Base-by-base conservation (phyloP, 37 sponge, comb jelly and placozoan genomes). In the Halisarca cf. caerulea region DNA sequence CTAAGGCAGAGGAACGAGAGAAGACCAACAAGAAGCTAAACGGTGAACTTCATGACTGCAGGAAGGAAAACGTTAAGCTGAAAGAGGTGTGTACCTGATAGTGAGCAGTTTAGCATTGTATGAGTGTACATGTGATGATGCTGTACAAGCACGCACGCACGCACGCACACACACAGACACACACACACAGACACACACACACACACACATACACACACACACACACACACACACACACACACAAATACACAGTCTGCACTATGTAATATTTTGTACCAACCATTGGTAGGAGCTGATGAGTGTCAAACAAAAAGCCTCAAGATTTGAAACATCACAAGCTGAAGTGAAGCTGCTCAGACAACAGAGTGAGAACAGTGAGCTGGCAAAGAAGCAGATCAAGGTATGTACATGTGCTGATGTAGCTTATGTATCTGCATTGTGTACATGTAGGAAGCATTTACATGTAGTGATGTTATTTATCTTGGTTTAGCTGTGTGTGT, bases 11-110 rank as follows among this genome's bases (percentile, higher is more conserved):
- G 2, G 92, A 95, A 82, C 86, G 89, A 38, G 92, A 91, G 80
- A 95, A 95, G 88, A 83, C 90, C 34, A 92, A 87, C 85, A 95
- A 95, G 88, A 89, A 88, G 68, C 86, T 95, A 33, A 62, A 90
- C 37, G 37, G 69, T 8, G 90, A 92, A 79, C 87, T 62, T 37
- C 92, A 95, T 80, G 68, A 83, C 1, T 87, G 84, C 86, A 81
- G 86, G 75, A 87, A 85, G 57, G 95, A 90, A 30, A 90, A 92
- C 68, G 88, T 92, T 43, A 95, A 92, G 78, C 88, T 92, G 66
- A 87, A 86, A 55, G 95, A 90, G 84, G 91, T 87, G 68, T 23
- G 61, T 27, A 30, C 45, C n/a, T n/a, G n/a, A n/a, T n/a, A n/a
- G n/a, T n/a, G n/a, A n/a, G n/a, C n/a, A n/a, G n/a, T n/a, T n/a